Evolutionary conservation across 2,113 vertebrate genomes (phyloP).

Genomic region (Hippocampus zosterae): DNA sequence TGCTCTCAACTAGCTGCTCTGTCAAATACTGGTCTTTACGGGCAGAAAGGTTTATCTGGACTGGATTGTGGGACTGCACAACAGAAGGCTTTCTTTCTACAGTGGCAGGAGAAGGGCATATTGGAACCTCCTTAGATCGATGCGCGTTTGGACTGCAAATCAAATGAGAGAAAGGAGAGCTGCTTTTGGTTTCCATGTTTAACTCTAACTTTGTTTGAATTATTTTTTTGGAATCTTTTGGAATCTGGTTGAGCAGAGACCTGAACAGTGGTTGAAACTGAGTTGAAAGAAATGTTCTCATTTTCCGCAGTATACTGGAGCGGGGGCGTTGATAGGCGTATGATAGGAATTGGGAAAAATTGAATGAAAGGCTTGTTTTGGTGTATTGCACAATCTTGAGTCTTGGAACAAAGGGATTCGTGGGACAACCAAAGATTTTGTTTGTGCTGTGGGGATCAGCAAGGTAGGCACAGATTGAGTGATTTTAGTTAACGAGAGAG

Average conservation of each 20-base stretch:
- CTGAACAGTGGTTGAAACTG: neutral
- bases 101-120: slow-evolving; percentile 19
- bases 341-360: slow-evolving; percentile 19
- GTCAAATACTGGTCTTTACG: slow-evolving; percentile 27
- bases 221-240: neutral
- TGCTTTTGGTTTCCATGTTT: slow-evolving; percentile 13
- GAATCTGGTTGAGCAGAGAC: slow-evolving; percentile 18
- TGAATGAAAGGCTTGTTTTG: slow-evolving; percentile 13
- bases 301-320: neutral
- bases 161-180: neutral
- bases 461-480: slow-evolving; percentile 14
- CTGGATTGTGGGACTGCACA: neutral
- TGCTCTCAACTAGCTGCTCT: slow-evolving; percentile 31
- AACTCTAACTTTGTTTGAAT: slow-evolving; percentile 14
- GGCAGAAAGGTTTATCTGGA: slow-evolving; percentile 18
- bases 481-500: slow-evolving; percentile 7
- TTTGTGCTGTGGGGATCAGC: slow-evolving; percentile 13
- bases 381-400: slow-evolving; percentile 13
- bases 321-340: slow-evolving; percentile 3
- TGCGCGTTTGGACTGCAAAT: neutral
- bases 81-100: slow-evolving; percentile 20
- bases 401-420: slow-evolving; percentile 32
- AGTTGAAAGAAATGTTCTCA: slow-evolving; percentile 11
- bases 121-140: slow-evolving; percentile 8
- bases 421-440: slow-evolving; percentile 20